Evolutionary conservation across 2,797 vertebrate species (phyloP), one percentile per base, ranked within the genome.

Genomic region (Pygocentrus nattereri): DNA sequence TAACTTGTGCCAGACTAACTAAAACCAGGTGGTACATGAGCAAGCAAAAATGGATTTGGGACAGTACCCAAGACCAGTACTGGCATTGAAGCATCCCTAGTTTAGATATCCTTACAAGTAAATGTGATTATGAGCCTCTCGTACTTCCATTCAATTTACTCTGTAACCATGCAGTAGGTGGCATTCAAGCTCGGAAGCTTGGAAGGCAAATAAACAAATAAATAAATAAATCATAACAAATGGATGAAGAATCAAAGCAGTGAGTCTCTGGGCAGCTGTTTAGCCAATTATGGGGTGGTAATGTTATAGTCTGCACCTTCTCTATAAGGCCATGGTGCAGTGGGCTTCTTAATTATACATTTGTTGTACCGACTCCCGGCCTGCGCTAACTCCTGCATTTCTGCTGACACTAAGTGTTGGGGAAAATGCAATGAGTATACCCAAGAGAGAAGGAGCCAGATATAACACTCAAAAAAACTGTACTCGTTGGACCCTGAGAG

Each of bases 251-350:
- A 81, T 78, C 73, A 81, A 82, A 80, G 74, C 59, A 67, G 75
- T 54, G 56, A 76, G 74, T 82, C 68, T 75, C 82, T 72, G 81
- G 84, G 38, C 80, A 89, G 82, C 80, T 79, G 85, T 85, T 89
- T 67, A 82, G 74, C 61, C 80, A 86, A 84, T 88, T 85, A 85
- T 74, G 58, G 64, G 56, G 30, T 56, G 56, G 59, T 80, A 82
- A 82, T 86, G 65, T 83, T 82, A 86, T 76, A 73, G 68, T 80
- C 67, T 30, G 76, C 54, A 65, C 71, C 62, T 54, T 61, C 27
- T 52, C 78, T 74, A 58, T 70, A 58, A 83, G 74, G 72, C 81
- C 58, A 61, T 62, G 58, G 74, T 83, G 76, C 50, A 47, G 64
- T 54, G 64, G 52, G 64, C 56, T 73, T 10, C 64, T 84, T 83